A percentile compares a stretch with the other conserved stretches of the same genome.
Evolutionary conservation across 2,113 vertebrate genomes (phyloP).

Genomic region (Baryphthengus martii): DNA sequence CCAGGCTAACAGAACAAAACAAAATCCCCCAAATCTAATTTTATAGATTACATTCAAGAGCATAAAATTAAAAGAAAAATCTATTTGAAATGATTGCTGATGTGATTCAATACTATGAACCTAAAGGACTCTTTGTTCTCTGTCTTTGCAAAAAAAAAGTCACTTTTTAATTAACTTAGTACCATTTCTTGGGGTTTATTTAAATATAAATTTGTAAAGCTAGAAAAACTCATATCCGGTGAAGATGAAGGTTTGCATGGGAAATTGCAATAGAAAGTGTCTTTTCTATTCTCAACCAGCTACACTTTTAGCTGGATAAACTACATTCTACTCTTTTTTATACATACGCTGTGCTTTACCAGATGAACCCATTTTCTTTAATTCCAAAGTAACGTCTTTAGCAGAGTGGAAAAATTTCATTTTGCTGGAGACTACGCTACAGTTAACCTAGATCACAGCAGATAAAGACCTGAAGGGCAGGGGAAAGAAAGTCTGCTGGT

Average conservation of each 20-base stretch:
- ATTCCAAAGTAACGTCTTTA: background rate
- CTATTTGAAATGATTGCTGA: background rate
- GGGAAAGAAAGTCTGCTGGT: background rate
- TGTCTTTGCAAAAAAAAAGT: constrained; percentile 43
- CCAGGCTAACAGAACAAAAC: background rate
- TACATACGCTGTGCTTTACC: background rate
- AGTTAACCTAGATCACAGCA: background rate
- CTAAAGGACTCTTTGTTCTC: background rate
- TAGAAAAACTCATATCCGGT: background rate
- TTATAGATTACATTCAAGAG: background rate
- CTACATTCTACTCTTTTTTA: background rate
- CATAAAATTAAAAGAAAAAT: background rate
- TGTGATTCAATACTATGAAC: background rate
- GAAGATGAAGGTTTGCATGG: constrained; percentile 21
- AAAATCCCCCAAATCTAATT: background rate
- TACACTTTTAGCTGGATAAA: background rate
- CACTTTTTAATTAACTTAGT: constrained; percentile 64
- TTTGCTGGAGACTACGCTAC: background rate
- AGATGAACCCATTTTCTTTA: background rate
- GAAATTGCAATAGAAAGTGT: background rate
- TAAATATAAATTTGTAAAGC: constrained; percentile 57
- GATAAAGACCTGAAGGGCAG: background rate
- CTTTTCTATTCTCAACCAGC: background rate
- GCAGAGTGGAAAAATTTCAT: background rate
- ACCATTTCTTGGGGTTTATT: constrained; percentile 46